Conservation (phyloP, 2,888 invertebrate genomes). For the Hetaerina titia region DNA sequence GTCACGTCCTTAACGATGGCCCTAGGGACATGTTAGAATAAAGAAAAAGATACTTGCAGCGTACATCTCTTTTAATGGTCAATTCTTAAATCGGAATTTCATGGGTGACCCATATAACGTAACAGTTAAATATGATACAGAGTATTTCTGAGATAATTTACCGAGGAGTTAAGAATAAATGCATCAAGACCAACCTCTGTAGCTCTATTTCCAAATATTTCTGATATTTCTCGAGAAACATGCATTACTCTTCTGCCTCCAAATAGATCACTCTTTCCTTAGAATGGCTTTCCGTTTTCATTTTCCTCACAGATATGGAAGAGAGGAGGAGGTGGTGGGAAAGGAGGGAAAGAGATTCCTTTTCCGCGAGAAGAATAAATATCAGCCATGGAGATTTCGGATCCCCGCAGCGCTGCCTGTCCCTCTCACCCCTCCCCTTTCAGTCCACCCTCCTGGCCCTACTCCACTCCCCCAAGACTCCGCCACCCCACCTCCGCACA, state of each 20-base stretch:
- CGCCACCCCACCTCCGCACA: not conserved
- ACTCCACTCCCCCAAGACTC: not conserved
- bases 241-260: conserved; percentile 36
- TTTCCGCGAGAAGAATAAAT: conserved; percentile 61
- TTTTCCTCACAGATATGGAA: conserved; percentile 53
- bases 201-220: not conserved
- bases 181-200: not conserved
- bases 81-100: too few relatives aligned
- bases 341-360: conserved; percentile 16
- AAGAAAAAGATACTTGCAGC: too few relatives aligned
- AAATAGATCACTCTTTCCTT: conserved; percentile 26
- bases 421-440: not conserved
- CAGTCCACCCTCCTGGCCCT: not conserved
- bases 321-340: not conserved
- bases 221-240: conserved; percentile 22
- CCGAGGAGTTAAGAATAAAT: too few relatives aligned
- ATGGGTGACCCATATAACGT: too few relatives aligned
- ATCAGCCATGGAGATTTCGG: conserved; percentile 50
- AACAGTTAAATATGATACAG: too few relatives aligned
- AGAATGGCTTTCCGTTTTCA: conserved; percentile 49
- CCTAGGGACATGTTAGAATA: too few relatives aligned
- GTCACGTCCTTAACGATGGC: too few relatives aligned
- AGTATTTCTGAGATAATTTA: too few relatives aligned
- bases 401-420: not conserved
- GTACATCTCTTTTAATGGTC: too few relatives aligned